Percentiles rank a stretch among this genome's conserved stretches.
These are phyloP conservation scores for Cepaea hortensis DNA, from an alignment of 2,888 invertebrate species.

Conservation along the genomic window DNA sequence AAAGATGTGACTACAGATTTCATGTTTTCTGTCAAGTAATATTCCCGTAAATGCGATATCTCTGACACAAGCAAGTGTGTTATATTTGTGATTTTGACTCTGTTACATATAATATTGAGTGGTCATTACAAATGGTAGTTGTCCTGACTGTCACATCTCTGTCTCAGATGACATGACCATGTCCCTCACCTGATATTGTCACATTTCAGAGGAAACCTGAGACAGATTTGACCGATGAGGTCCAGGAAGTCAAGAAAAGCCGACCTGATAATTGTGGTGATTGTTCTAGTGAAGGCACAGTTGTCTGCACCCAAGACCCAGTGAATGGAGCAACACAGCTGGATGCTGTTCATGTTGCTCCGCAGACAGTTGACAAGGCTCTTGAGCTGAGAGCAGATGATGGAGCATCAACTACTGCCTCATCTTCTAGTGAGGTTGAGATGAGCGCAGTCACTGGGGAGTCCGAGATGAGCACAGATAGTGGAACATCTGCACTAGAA, in stretches of 20 bases:
- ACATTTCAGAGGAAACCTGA: slow-evolving; percentile 64
- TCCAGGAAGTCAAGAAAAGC: slow-evolving; percentile 57
- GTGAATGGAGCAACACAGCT: slow-evolving; percentile 49
- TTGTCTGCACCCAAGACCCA: slow-evolving; percentile 29
- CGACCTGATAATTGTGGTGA: slow-evolving; percentile 56
- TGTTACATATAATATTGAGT: too few relatives aligned
- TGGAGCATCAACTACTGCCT: neutral
- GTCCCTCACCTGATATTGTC: neutral
- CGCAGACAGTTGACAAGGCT: neutral
- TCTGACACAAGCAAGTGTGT: too few relatives aligned
- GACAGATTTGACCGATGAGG: slow-evolving; percentile 54
- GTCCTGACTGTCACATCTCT: too few relatives aligned
- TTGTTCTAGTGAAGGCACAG: slow-evolving; percentile 53
- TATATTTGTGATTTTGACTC: too few relatives aligned
- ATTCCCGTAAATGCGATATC: too few relatives aligned
- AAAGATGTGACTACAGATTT: too few relatives aligned
- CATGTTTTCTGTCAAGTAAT: too few relatives aligned
- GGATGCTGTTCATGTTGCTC: slow-evolving; percentile 39
- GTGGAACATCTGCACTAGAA: too few relatives aligned
- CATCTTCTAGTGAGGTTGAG: neutral
- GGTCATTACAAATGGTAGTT: too few relatives aligned
- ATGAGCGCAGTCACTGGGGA: neutral
- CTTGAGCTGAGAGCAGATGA: too few relatives aligned
- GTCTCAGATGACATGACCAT: neutral
- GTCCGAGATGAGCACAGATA: too few relatives aligned